A percentile compares a stretch with the other conserved stretches of the same genome.
Conservation (phyloP, 2,113 vertebrate genomes). For the Leucosticte australis region DNA sequence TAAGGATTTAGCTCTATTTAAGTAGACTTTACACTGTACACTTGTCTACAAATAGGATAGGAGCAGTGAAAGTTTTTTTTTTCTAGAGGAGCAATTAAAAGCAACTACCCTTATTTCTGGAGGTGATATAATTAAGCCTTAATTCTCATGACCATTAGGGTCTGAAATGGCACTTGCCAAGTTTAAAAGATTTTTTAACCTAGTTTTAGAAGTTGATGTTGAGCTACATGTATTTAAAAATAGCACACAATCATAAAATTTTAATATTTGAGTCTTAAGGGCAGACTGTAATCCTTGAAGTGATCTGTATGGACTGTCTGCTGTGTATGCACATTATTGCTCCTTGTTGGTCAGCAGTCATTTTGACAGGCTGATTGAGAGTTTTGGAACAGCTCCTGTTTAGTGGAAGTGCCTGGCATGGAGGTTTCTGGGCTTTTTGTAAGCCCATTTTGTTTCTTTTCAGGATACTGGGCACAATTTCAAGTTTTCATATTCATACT, state of each 20-base stretch:
- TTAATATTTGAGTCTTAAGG: background rate
- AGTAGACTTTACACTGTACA: background rate
- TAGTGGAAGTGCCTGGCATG: background rate
- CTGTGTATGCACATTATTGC: background rate
- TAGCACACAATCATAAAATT: background rate
- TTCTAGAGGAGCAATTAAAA: background rate
- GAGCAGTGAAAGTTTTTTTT: background rate
- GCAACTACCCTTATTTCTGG: background rate
- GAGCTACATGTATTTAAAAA: background rate
- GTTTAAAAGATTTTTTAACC: background rate
- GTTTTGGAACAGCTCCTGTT: background rate
- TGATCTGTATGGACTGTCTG: background rate
- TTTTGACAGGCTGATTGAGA: background rate
- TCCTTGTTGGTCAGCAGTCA: background rate
- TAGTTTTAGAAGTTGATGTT: background rate
- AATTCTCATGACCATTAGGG: background rate
- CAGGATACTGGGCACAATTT: background rate
- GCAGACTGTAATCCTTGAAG: background rate
- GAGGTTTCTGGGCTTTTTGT: background rate
- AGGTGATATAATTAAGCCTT: background rate
- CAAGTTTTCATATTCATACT: background rate
- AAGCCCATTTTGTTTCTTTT: background rate
- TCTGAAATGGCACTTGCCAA: background rate
- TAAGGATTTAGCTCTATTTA: background rate
- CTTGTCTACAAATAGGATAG: background rate